Conservation (phyloP, 2,888 invertebrate species). For the Galerucella nymphaeae region DNA sequence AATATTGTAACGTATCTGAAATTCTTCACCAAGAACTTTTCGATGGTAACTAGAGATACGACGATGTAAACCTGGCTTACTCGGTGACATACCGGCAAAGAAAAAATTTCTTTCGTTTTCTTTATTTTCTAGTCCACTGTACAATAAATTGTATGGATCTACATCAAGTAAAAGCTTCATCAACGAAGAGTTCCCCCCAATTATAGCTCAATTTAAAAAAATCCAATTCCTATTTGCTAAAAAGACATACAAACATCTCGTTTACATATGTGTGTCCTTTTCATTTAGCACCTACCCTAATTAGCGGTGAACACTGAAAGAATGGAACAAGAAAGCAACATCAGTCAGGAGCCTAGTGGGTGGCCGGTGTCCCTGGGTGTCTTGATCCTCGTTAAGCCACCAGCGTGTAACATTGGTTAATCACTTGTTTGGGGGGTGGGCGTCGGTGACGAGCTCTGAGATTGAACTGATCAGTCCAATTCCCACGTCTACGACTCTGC, state of each 20-base stretch:
- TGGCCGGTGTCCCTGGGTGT: constrained; percentile 51
- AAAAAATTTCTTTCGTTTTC: background rate
- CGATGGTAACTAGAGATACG: constrained; percentile 62
- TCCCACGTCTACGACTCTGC: constrained; percentile 37
- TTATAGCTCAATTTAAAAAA: background rate
- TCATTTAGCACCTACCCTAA: constrained; percentile 17
- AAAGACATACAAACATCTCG: background rate
- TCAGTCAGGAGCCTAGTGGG: constrained; percentile 45
- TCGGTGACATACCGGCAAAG: background rate
- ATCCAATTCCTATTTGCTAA: background rate
- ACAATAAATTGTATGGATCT: too few species aligned
- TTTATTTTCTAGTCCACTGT: background rate
- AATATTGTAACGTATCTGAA: constrained; percentile 61
- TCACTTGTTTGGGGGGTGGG: constrained; percentile 49
- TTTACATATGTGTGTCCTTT: constrained; percentile 2
- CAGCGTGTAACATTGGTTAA: constrained; percentile 53
- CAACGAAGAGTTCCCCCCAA: too few species aligned
- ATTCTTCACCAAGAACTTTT: constrained; percentile 62
- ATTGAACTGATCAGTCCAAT: constrained; percentile 40
- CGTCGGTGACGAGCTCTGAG: constrained; percentile 40
- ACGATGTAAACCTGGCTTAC: constrained; percentile 32
- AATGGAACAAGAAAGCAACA: constrained; percentile 7
- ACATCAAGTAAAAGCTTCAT: too few species aligned
- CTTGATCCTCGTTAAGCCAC: constrained; percentile 51
- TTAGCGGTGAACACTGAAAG: constrained; percentile 9